Evolutionary conservation across 2,888 invertebrate genomes (phyloP), one percentile per base, ranked within the genome.

Genomic region (Beris chalybata): DNA sequence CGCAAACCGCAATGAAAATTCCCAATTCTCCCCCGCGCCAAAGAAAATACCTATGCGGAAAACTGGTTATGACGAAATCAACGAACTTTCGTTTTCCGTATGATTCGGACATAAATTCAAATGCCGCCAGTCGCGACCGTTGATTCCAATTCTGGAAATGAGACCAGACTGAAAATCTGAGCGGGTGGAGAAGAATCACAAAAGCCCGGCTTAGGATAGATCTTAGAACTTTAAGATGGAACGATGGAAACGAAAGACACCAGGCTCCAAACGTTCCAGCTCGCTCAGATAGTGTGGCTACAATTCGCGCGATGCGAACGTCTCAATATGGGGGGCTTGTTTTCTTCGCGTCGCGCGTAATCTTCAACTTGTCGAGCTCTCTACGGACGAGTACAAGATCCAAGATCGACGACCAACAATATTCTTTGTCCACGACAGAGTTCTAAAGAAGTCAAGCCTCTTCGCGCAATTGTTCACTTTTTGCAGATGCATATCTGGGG

Each of bases 21-120:
- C 22, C 22, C 22, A 22, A 22, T 22, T 22, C 22, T 22, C 22
- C 22, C 22, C 22, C 22, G 22, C 22, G 22, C 22, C 22, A 22
- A 22, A 22, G 29, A n/a, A 43, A n/a, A 57, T 45, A 45, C 57
- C 57, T 45, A n/a, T n/a, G n/a, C 47, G n/a, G 44, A 45, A 44
- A 32, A 59, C 59, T 22, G 59, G 59, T 59, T 59, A 48, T 31
- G 50, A 32, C 22, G 48, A 48, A 59, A 59, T 48, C 47, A 47
- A 31, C 59, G 48, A 59, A 59, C 59, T 59, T 59, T 59, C 59
- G 44, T 30, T 59, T 59, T 59, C 22, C 59, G 48, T 22, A 48
- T 48, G 48, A 59, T 59, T 47, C 48, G 30, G n/a, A 31, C 13
- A 22, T 22, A 13, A 54, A 54, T 32, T 54, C 15, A 7, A 11